Conservation (phyloP, 1,140 invertebrate species). For the Grapholita molesta region DNA sequence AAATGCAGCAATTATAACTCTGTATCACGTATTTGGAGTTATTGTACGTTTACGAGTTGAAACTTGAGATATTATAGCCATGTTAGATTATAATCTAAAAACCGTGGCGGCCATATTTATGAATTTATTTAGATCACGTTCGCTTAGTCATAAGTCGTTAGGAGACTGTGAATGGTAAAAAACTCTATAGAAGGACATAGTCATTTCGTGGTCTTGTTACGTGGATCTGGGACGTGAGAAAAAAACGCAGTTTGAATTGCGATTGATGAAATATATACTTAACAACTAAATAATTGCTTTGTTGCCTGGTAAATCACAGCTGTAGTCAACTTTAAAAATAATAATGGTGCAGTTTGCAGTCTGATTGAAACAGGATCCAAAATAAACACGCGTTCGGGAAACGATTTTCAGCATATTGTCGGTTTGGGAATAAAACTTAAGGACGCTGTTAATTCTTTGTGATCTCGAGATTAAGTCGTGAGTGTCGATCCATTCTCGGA, state of each 20-base stretch:
- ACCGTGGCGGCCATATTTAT: constrained; percentile 45
- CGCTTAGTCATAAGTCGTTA: constrained; percentile 64
- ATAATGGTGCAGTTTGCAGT: background rate
- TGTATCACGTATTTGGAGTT: constrained; percentile 69
- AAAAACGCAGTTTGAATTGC: constrained; percentile 7
- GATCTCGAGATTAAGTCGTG: constrained; percentile 62
- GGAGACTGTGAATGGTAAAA: constrained; percentile 45
- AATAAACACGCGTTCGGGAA: constrained; percentile 39
- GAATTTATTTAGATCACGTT: constrained; percentile 69
- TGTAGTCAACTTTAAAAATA: constrained; percentile 30
- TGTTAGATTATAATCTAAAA: constrained; percentile 60
- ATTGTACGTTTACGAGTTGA: constrained; percentile 59
- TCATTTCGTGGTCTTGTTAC: constrained; percentile 47
- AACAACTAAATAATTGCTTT: constrained; percentile 1
- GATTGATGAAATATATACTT: constrained; percentile 2
- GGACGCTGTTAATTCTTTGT: constrained; percentile 66
- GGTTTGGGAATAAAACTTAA: constrained; percentile 73
- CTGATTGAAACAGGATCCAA: constrained; percentile 40
- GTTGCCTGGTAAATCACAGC: constrained; percentile 52
- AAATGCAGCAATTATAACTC: constrained; percentile 53
- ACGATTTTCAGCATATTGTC: constrained; percentile 58
- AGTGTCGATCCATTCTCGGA: constrained; percentile 42
- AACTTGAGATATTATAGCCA: constrained; percentile 61
- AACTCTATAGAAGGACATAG: constrained; percentile 54
- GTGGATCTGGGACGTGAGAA: constrained; percentile 58